Evolutionary conservation across 2,113 vertebrate genomes (phyloP), one percentile per base, ranked within the genome.

Genomic region (Cyanistes caeruleus): DNA sequence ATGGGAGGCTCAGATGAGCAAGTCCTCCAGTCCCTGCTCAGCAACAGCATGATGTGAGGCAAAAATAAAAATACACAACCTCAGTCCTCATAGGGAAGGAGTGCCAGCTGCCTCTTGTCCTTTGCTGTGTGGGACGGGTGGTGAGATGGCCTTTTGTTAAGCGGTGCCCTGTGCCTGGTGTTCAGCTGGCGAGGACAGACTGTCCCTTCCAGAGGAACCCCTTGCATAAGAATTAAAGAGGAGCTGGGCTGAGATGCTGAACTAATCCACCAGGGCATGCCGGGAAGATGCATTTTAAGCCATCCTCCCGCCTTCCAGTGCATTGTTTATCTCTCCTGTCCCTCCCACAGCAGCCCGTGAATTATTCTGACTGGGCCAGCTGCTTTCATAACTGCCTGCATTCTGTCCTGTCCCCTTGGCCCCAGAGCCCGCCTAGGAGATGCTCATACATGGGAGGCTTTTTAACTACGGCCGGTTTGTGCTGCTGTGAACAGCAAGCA

Each of bases 181-280:
- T 51, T 95, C 82, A 77, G 93, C 87, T 90, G 87, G 53, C 4
- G 4, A 89, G 95, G 90, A 97, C 94, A 97, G 70, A 56, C 93
- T 96, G 96, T 96, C 87, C 90, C 93, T 96, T 93, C 65, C 64
- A 75, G 91, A 93, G 92, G 93, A 97, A 88, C 67, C 95, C 88
- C 90, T 97, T 97, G 96, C 95, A 96, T 97, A 97, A 97, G 95
- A 96, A 97, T 96, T 93, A 97, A 94, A 96, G 92, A 91, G 90
- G 81, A 96, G 93, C 94, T 49, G 73, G 79, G 87, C 84, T 93
- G 94, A 95, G 84, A 96, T 94, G 94, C 93, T 96, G 83, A 96
- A 95, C 89, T 97, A 97, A 97, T 97, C 89, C 95, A 96, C 48
- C 76, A 60, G 82, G 81, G 96, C 94, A 96, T 97, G 96, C 91